phyloP scores from a whole-genome alignment of 2,888 invertebrate genomes.

The Plebejus anna region DNA sequence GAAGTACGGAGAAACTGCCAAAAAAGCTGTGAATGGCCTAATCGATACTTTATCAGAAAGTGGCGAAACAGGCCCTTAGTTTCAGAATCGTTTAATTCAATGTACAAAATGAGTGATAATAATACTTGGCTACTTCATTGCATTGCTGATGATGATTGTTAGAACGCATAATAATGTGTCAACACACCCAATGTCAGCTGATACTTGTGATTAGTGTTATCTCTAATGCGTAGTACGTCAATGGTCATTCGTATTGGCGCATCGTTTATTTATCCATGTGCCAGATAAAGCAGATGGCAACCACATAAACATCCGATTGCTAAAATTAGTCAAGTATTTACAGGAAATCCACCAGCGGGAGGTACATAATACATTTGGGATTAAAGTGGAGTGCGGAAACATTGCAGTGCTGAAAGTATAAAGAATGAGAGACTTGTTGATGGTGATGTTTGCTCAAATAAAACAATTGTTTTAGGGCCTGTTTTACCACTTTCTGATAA shows the following conservation, averaged over 20 bases:
- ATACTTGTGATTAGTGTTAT: not conserved
- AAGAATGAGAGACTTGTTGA: not conserved
- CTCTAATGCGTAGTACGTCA: slow-evolving; percentile 19
- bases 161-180: not conserved
- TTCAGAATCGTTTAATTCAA: not conserved
- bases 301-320: slow-evolving; percentile 19
- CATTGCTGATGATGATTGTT: not conserved
- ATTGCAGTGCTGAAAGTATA: not conserved
- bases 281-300: slow-evolving; percentile 17
- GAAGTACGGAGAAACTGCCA: too few species aligned
- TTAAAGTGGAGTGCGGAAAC: not conserved
- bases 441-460: too few species aligned
- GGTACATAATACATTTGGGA: not conserved
- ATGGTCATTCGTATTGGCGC: slow-evolving; percentile 9
- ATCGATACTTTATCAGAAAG: too few species aligned
- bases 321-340: slow-evolving; percentile 18
- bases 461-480: too few species aligned
- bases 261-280: slow-evolving; percentile 14
- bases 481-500: too few species aligned
- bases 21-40: too few species aligned
- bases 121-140: not conserved
- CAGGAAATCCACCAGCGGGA: not conserved
- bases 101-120: not conserved
- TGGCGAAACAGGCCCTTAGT: too few species aligned
- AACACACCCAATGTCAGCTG: slow-evolving; percentile 15